Evolutionary conservation across 64 coral and sea anemone genomes (phyloP).

Genomic region (Actinia tenebrosa): DNA sequence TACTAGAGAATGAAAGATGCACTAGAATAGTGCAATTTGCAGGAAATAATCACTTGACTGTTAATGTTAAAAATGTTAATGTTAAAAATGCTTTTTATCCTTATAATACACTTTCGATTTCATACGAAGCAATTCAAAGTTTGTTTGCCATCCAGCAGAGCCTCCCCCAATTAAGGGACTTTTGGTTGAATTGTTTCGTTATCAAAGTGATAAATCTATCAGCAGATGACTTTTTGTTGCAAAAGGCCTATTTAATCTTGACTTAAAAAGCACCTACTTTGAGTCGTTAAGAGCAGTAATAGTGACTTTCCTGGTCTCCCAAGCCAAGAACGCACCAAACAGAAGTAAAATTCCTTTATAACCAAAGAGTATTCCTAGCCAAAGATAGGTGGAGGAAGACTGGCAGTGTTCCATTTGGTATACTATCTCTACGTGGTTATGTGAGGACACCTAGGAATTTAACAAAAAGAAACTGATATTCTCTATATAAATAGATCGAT

Average conservation of each 20-base stretch:
- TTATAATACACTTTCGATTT: too few species aligned
- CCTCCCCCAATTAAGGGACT: too few species aligned
- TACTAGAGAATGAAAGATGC: too few species aligned
- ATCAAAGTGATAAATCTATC: too few species aligned
- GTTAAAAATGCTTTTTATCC: background rate
- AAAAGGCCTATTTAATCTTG: background rate
- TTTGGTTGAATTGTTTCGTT: too few species aligned
- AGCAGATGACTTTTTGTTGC: background rate
- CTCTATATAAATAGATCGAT: too few species aligned
- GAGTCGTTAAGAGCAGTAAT: slow-evolving; percentile 86
- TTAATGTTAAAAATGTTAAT: background rate
- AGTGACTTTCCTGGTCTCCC: slow-evolving; percentile 84
- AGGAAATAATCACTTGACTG: too few species aligned
- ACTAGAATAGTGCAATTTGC: too few species aligned
- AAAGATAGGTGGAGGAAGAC: slow-evolving; percentile 50
- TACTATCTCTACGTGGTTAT: slow-evolving; percentile 31
- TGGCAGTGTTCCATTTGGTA: slow-evolving; percentile 70
- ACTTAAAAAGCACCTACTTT: slow-evolving; percentile 44
- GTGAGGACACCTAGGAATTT: background rate
- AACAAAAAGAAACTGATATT: background rate
- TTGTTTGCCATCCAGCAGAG: too few species aligned
- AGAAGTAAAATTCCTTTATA: slow-evolving; percentile 76
- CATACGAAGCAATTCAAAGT: too few species aligned
- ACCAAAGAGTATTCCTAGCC: slow-evolving; percentile 75
- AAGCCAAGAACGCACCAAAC: slow-evolving; percentile 86